Conservation (phyloP, 2,797 vertebrate species). For the Lepidocolaptes lacrymiger region DNA sequence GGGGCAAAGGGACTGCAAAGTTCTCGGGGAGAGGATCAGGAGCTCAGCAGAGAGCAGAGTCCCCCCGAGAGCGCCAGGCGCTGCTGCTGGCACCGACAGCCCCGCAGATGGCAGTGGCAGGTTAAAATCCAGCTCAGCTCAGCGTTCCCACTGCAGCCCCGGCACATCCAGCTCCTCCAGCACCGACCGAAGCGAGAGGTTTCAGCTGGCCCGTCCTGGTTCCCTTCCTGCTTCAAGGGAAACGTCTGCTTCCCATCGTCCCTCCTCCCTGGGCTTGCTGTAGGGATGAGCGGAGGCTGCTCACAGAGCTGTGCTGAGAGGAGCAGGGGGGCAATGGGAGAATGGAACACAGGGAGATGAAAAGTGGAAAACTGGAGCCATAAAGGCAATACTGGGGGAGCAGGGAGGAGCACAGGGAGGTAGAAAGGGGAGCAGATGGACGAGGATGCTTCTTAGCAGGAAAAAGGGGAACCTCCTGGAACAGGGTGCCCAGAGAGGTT, state of each 20-base stretch:
- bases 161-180: background rate
- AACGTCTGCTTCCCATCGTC: background rate
- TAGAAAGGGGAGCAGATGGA: background rate
- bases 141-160: background rate
- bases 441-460: background rate
- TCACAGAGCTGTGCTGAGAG: background rate
- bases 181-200: background rate
- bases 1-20: background rate
- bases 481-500: background rate
- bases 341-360: background rate
- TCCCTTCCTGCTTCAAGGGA: background rate
- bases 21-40: background rate
- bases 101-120: slow-evolving; percentile 58
- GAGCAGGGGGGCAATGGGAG: background rate
- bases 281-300: fast-evolving
- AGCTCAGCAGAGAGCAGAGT: fast-evolving
- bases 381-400: background rate
- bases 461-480: background rate
- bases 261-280: background rate
- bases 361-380: background rate
- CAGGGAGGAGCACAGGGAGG: background rate
- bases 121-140: background rate
- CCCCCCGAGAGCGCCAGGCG: background rate
- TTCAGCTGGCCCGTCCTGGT: fast-evolving
- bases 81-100: background rate